Base-by-base conservation (phyloP, 2,113 vertebrate species). In the Phoenicopterus ruber region DNA sequence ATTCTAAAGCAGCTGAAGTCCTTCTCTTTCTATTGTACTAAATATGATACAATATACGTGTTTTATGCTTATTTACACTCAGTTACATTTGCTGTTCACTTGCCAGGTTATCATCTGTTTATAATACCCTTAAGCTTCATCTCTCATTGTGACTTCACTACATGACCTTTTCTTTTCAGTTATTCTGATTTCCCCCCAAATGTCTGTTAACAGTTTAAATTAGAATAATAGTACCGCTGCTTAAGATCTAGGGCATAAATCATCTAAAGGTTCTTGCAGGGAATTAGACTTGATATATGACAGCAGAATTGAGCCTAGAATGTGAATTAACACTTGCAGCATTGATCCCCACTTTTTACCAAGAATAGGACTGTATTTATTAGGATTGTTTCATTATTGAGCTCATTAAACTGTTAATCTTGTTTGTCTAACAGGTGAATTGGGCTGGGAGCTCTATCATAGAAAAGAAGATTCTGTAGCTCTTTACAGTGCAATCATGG, bases 391-490 rank as follows among this genome's bases (percentile, higher is more conserved):
- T 86, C 49, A 71, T 31, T 72, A 24, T 12, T 73, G 36, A 90
- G 26, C 15, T 88, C 32, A 83, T 93, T 31, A 87, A 86, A 86
- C 34, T 11, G 5, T 62, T 79, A 47, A 58, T 94, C 38, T 90
- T 79, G 40, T 67, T 47, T 96, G 42, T 94, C 1, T 88, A 96
- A 86, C 91, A 99, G 99, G 99, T 87, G 99, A 99, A 97, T 97
- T 99, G 55, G 99, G 99, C 19, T 99, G 99, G 99, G 99, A 99
- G 96, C 97, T 99, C 62, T 99, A 99, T 93, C 98, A 99, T 2
- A 98, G 98, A 67, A 98, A 98, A 96, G 98, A 98, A 94, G 97
- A 99, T 94, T 98, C 99, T 88, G 91, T 97, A 1, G 80, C 97
- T 5, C 98, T 99, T 77, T 99, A 99, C 86, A 63, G 80, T 36